Evolutionary conservation across 2,113 vertebrate species (phyloP).

Genomic region (Oryctolagus cuniculus): mOryCun1.1 NC_091445.1:26418501-26419000

Average conservation of each 20-base stretch:
- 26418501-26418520: neutral
- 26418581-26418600: neutral
- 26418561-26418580: constrained; percentile 52
- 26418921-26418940: constrained; percentile 70
- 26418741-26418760: constrained; percentile 68
- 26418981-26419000: constrained; percentile 59
- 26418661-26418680: constrained; percentile 63
- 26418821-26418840: constrained; percentile 29
- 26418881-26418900: constrained; percentile 13
- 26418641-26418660: constrained; percentile 54
- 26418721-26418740: constrained; percentile 68
- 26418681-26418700: constrained; percentile 47
- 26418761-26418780: neutral
- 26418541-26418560: constrained; percentile 8
- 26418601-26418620: constrained; percentile 56
- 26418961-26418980: constrained; percentile 73
- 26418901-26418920: constrained; percentile 46
- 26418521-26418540: neutral
- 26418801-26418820: neutral
- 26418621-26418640: constrained; percentile 45
- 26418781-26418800: constrained; percentile 25
- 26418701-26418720: constrained; percentile 66
- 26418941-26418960: constrained; percentile 62
- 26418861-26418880: constrained; percentile 51
- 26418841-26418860: constrained; percentile 49